Evolutionary conservation across 37 sponge, comb jelly and placozoan species (phyloP), one percentile per base, ranked within the genome.

Genomic region (Geodia barretti): DNA sequence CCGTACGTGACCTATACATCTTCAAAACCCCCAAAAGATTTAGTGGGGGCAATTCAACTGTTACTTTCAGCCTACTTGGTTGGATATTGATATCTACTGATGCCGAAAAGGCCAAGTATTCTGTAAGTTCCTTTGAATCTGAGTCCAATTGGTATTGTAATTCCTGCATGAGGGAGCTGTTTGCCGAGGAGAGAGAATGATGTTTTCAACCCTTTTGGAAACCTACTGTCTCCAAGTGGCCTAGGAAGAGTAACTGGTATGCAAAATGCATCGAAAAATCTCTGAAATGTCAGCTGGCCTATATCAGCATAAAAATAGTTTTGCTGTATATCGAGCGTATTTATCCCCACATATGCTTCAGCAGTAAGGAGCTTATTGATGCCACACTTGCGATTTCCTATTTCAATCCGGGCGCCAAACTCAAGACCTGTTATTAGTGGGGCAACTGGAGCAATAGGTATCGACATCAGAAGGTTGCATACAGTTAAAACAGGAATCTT

Each of bases 291-390:
- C 4, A 74, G 35, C 38, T 41, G 25, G 14, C 54, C 54, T 3
- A 83, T 41, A 1, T 73, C 33, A 21, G 41, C 83, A 74, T 74
- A 83, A 75, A 60, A 83, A 54, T 34, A 83, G 67, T 83, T 83
- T 29, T 83, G 29, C 5, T 29, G 11, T n/a, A 75, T 66, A 64
- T 26, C 39, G 38, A 54, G 20, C 1, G 39, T 23, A 41, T 74
- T 63, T 20, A 83, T 21, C 30, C 75, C 73, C 60, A 83, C 29
- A 62, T 47, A 63, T 11, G 24, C 75, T 41, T 39, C 25, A 28
- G 83, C 83, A 26, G 29, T 38, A 5, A 83, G 30, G 11, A 24
- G 42, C 25, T 37, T 28, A n/a, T n/a, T n/a, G 7, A 17, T 47
- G 28, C 29, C 74, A 73, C 83, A 83, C 14, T 4, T 17, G 14